Conservation (phyloP, 2,888 invertebrate genomes). For the Polyommatus iphigenia region DNA sequence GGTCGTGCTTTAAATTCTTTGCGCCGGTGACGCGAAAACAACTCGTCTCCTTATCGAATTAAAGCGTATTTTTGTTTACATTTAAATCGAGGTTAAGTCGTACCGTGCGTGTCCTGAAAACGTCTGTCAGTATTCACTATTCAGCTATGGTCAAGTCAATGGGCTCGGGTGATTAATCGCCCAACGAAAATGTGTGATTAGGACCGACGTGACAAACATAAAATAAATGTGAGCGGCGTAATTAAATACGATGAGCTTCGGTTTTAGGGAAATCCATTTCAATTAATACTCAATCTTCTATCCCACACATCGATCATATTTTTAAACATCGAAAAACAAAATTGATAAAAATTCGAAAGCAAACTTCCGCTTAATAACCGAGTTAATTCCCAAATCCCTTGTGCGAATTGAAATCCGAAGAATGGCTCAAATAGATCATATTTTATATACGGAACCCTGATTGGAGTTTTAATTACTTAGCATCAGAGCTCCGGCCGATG, state of each 20-base stretch:
- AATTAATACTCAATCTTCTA: not conserved
- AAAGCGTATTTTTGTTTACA: conserved; percentile 36
- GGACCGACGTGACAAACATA: conserved; percentile 2
- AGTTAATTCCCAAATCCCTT: not conserved
- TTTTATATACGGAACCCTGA: conserved; percentile 40
- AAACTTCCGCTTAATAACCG: not conserved
- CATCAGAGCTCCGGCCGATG: conserved; percentile 42
- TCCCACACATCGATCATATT: not conserved
- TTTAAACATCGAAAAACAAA: not conserved
- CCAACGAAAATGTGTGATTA: conserved; percentile 33
- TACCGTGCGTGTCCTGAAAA: conserved; percentile 45
- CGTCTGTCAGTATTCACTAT: conserved; percentile 50
- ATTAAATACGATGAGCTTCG: not conserved
- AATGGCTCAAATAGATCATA: conserved; percentile 16
- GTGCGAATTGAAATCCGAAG: not conserved
- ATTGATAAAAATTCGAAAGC: not conserved
- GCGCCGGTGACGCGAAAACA: not conserved
- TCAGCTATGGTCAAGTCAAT: conserved; percentile 50
- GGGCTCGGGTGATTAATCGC: conserved; percentile 49
- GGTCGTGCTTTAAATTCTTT: conserved; percentile 30
- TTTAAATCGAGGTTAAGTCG: conserved; percentile 36
- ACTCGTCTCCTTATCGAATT: conserved; percentile 7
- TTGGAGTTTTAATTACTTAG: conserved; percentile 49
- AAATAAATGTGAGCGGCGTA: not conserved
- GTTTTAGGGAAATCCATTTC: not conserved